These are phyloP conservation scores for Biston stratarius DNA, from an alignment of 2,888 invertebrate species.

Conservation along the genomic window DNA sequence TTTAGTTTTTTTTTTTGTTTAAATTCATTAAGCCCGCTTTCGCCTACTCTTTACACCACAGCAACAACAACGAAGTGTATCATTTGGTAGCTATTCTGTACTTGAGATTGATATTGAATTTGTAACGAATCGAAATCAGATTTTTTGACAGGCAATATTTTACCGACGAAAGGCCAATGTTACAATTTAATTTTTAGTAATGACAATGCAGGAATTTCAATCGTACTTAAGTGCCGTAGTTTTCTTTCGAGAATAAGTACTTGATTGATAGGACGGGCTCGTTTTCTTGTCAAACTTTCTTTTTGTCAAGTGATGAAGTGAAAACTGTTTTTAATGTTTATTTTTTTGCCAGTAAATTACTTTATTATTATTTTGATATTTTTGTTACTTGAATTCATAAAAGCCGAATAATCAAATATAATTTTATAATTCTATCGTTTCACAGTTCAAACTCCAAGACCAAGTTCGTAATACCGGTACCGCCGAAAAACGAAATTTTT, in stretches of 20 bases:
- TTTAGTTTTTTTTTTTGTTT: background rate
- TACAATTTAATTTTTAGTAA: constrained; percentile 45
- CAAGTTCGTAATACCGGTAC: too few relatives aligned
- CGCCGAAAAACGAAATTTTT: background rate
- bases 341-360: background rate
- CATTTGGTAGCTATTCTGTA: constrained; percentile 59
- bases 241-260: constrained; percentile 20
- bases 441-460: too few relatives aligned
- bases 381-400: too few relatives aligned
- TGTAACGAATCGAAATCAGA: constrained; percentile 75
- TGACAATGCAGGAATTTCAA: constrained; percentile 39
- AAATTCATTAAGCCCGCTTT: constrained; percentile 28
- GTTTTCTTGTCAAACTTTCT: constrained; percentile 32
- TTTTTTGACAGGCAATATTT: constrained; percentile 71
- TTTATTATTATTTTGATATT: too few relatives aligned
- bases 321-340: constrained; percentile 8
- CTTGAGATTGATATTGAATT: constrained; percentile 75
- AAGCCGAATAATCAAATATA: too few relatives aligned
- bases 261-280: constrained; percentile 19
- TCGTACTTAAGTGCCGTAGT: constrained; percentile 25
- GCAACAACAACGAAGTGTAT: constrained; percentile 42
- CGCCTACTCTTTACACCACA: constrained; percentile 42
- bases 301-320: constrained; percentile 15
- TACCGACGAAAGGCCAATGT: constrained; percentile 47
- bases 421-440: too few relatives aligned